Conservation (phyloP, 35 echinoderm and acorn worm species). For the Ptychodera flava region DNA sequence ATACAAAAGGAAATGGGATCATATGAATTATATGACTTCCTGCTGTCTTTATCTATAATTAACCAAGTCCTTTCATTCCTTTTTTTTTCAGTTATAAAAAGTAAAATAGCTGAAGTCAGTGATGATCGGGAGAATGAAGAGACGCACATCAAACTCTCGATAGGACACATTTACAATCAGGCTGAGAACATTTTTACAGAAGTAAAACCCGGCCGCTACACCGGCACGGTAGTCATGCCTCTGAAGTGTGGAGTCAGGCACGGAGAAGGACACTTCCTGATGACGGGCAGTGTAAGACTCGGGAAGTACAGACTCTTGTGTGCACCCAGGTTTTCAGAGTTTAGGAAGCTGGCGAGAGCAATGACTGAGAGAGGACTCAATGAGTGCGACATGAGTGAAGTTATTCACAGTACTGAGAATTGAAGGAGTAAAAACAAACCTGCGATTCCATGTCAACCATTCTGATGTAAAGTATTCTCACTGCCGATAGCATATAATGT, state of each 20-base stretch:
- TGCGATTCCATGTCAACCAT: too few relatives aligned
- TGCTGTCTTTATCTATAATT: too few relatives aligned
- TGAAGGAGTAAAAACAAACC: too few relatives aligned
- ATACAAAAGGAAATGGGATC: too few relatives aligned
- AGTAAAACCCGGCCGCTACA: slow-evolving; percentile 56
- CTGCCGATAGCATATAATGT: too few relatives aligned
- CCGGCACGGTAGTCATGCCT: slow-evolving; percentile 46
- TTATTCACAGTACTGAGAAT: slow-evolving; percentile 21
- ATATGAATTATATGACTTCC: too few relatives aligned
- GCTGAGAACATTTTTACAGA: slow-evolving; percentile 40
- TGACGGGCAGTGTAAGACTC: slow-evolving; percentile 50
- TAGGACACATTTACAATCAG: slow-evolving; percentile 51
- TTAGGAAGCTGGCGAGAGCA: slow-evolving; percentile 41
- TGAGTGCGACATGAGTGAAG: slow-evolving; percentile 43
- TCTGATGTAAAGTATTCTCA: too few relatives aligned
- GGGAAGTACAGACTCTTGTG: slow-evolving; percentile 42
- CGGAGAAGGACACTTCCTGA: slow-evolving; percentile 59
- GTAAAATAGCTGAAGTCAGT: slow-evolving; percentile 36
- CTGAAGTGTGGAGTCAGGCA: slow-evolving; percentile 38
- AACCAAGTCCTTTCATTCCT: neutral
- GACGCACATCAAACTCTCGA: slow-evolving; percentile 45
- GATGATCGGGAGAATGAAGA: slow-evolving; percentile 33
- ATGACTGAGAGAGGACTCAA: slow-evolving; percentile 56
- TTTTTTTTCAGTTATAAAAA: slow-evolving; percentile 51
- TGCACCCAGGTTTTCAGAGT: slow-evolving; percentile 39